Evolutionary conservation across 2,113 vertebrate genomes (phyloP), one percentile per base, ranked within the genome.

Genomic region (Ibidorhyncha struthersii): DNA sequence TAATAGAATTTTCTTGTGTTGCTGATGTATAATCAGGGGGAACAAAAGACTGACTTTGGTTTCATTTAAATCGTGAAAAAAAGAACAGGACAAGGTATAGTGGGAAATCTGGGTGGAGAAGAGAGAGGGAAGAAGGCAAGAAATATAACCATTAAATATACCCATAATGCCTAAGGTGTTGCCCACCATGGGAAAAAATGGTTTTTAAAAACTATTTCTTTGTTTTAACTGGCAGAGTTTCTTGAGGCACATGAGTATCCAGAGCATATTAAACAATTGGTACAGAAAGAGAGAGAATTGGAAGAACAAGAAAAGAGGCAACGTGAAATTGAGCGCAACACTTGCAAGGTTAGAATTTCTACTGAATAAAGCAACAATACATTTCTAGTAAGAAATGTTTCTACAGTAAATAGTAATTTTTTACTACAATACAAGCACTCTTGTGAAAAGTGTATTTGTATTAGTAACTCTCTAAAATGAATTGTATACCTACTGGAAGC

Each of bases 261-360:
- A 76, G 99, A 99, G 96, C 99, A 99, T 97, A 99, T 99, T 95
- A 99, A 99, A 96, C 98, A 96, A 82, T 97, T 99, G 96, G 99
- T 99, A 73, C 99, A 99, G 93, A 99, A 98, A 94, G 99, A 99
- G 95, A 99, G 99, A 97, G 99, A 99, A 94, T 97, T 99, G 61
- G 99, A 99, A 97, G 99, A 99, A 95, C 99, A 99, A 89, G 99
- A 99, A 89, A 99, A 99, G 96, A 98, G 99, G 69, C 99, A 99
- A 85, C 98, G 99, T 93, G 99, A 99, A 98, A 99, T 99, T 53
- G 99, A 99, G 45, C 99, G 99, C 65, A 99, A 99, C 96, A 99
- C 99, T 5, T 99, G 99, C 99, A 99, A 99, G 98, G 99, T 99
- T 96, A 96, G 97, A 83, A 50, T 93, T 92, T 76, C 70, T 70